Conservation (phyloP, 1,140 invertebrate genomes). For the Aphelenchoides fujianensis region DNA sequence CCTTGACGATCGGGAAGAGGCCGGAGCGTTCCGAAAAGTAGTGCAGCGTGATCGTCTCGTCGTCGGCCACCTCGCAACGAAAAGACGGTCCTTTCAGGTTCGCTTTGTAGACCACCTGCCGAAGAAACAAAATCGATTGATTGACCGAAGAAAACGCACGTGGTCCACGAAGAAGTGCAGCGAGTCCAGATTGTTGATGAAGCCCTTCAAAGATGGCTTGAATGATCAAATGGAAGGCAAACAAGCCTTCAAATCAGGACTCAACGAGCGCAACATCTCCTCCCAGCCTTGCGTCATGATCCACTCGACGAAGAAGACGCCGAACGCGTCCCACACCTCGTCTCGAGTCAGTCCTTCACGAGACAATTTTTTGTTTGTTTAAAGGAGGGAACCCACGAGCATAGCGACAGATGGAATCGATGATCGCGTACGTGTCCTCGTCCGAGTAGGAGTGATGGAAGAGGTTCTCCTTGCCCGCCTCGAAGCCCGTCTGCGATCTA, state of each 20-base stretch:
- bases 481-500: constrained; percentile 34
- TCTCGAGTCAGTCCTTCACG: constrained; percentile 44
- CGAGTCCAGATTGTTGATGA: constrained; percentile 49
- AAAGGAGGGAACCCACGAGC: constrained; percentile 31
- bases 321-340: constrained; percentile 50
- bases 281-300: constrained; percentile 56
- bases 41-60: constrained; percentile 61
- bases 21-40: constrained; percentile 63
- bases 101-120: constrained; percentile 46
- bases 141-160: neutral
- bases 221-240: neutral
- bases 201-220: constrained; percentile 17
- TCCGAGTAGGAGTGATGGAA: constrained; percentile 49
- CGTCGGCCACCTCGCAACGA: constrained; percentile 61
- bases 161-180: constrained; percentile 47
- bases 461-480: constrained; percentile 50
- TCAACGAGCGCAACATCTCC: constrained; percentile 52
- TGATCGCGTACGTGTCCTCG: constrained; percentile 42
- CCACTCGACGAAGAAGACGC: constrained; percentile 47
- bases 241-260: constrained; percentile 48
- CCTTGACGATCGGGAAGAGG: constrained; percentile 63
- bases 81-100: constrained; percentile 51
- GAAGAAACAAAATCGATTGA: neutral
- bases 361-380: neutral
- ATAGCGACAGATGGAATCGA: constrained; percentile 40